A percentile compares a stretch with the other conserved stretches of the same genome.
phyloP scores from a whole-genome alignment of 2,888 invertebrate genomes.

The Apodemia duryi region DNA sequence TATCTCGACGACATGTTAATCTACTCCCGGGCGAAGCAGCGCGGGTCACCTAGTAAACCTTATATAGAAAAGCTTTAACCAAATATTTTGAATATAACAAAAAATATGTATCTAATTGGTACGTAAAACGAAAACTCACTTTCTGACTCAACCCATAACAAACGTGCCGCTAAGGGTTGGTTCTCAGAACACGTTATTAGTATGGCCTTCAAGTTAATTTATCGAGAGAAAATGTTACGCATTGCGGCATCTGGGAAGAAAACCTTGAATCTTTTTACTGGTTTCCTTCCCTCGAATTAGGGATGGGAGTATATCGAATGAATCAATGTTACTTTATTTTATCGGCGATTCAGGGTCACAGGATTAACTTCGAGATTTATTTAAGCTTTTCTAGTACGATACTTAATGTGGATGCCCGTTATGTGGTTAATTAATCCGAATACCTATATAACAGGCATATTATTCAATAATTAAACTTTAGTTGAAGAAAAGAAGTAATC shows the following conservation, averaged over 20 bases:
- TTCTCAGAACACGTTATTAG: slow-evolving; percentile 35
- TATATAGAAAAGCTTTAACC: not conserved
- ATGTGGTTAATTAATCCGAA: too few relatives aligned
- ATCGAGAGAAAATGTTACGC: slow-evolving; percentile 48
- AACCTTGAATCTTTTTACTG: slow-evolving; percentile 39
- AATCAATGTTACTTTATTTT: not conserved
- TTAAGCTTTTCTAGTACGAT: too few relatives aligned
- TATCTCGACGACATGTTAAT: too few relatives aligned
- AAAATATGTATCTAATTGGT: not conserved
- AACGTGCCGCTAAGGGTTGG: slow-evolving; percentile 7
- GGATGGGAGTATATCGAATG: not conserved
- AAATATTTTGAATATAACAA: not conserved
- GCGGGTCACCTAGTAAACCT: too few relatives aligned
- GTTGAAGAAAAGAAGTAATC: too few relatives aligned
- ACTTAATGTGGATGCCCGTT: too few relatives aligned
- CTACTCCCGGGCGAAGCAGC: too few relatives aligned
- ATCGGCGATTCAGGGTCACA: not conserved
- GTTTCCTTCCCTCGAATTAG: not conserved
- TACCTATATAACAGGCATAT: too few relatives aligned
- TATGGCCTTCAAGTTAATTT: slow-evolving; percentile 51
- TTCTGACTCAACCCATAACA: not conserved
- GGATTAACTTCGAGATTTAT: not conserved
- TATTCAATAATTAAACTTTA: too few relatives aligned
- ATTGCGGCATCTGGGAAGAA: slow-evolving; percentile 50
- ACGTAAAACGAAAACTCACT: not conserved